Evolutionary conservation across 2,797 vertebrate species (phyloP).

Genomic region (Myotis planiceps): DNA sequence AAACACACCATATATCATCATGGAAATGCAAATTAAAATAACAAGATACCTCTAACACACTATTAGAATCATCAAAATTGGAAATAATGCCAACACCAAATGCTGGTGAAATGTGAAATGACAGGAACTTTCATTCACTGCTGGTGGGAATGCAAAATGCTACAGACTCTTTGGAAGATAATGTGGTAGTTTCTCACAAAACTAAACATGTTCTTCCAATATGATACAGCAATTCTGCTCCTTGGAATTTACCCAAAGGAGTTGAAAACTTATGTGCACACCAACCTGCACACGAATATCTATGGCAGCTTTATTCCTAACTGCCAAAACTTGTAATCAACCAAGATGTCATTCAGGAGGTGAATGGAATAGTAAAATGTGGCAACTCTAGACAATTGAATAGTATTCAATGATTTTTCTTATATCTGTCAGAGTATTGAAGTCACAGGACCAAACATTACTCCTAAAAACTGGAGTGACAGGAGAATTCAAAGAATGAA

Average conservation of each 20-base stretch:
- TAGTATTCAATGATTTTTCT: background rate
- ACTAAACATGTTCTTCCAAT: too few relatives aligned
- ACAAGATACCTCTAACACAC: too few relatives aligned
- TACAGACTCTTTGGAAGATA: too few relatives aligned
- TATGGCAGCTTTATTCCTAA: background rate
- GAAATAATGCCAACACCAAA: too few relatives aligned
- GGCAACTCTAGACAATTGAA: background rate
- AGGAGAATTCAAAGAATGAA: background rate
- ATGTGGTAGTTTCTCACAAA: too few relatives aligned
- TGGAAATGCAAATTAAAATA: too few relatives aligned
- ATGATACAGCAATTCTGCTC: background rate
- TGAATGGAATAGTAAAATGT: background rate
- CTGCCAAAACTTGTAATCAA: background rate
- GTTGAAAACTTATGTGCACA: background rate
- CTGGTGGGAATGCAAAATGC: too few relatives aligned
- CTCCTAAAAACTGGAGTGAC: accelerated
- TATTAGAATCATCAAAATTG: too few relatives aligned
- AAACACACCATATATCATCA: background rate
- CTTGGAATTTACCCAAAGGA: background rate
- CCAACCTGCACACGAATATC: background rate
- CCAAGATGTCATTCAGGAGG: background rate
- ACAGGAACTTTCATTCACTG: too few relatives aligned
- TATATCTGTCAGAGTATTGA: background rate
- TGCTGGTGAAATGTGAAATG: too few relatives aligned
- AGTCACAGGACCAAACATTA: too few relatives aligned